phyloP scores from a whole-genome alignment of 2,113 vertebrate genomes.

The Circaetus gallicus region DNA sequence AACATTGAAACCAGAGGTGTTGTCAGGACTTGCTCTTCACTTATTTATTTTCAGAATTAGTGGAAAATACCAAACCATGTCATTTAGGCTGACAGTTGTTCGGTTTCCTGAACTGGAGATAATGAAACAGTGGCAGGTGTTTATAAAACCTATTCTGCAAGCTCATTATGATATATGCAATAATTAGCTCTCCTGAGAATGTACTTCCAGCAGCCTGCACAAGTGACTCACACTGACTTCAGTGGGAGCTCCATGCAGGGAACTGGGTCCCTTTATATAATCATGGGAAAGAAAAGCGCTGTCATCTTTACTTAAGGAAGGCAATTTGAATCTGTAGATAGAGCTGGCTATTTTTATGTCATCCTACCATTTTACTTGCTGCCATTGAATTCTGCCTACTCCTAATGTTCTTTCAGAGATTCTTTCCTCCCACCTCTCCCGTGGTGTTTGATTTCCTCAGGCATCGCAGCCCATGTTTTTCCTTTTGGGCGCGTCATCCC shows the following conservation, averaged over 20 bases:
- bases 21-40: neutral
- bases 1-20: neutral
- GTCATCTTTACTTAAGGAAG: neutral
- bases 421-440: neutral
- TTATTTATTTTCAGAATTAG: neutral
- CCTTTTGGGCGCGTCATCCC: neutral
- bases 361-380: neutral
- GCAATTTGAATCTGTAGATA: neutral
- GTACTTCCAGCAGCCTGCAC: neutral
- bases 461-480: neutral
- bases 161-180: neutral
- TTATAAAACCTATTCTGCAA: conserved; percentile 22
- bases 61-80: neutral
- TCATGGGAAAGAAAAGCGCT: neutral
- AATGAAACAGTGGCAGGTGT: conserved; percentile 20
- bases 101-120: conserved; percentile 2
- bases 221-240: conserved; percentile 9
- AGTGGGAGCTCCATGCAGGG: neutral
- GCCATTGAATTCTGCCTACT: neutral
- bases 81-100: neutral
- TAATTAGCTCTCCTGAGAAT: conserved; percentile 42
- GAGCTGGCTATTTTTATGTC: neutral
- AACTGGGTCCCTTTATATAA: neutral
- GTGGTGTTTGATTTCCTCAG: neutral
- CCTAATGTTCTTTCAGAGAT: neutral